Evolutionary conservation across 2,888 invertebrate species (phyloP), one percentile per base, ranked within the genome.

Genomic region (Coecobrya sp.): DNA sequence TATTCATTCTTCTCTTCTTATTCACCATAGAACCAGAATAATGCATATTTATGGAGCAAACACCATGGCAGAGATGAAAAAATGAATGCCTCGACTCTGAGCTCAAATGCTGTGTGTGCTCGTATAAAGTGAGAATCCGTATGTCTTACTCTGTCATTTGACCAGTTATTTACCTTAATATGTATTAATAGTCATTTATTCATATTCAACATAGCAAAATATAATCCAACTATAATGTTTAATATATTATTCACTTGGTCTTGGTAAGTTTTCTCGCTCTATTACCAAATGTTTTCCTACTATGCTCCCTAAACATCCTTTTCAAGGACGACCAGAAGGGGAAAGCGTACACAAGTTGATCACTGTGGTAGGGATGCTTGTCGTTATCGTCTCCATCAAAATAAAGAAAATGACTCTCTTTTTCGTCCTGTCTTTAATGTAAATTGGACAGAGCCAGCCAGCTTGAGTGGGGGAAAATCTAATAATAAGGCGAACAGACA

Each of bases 31-130:
- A 81, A 8, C 4, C n/a, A 84, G 70, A 89, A 89, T 89, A 68
- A 89, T 89, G 85, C 85, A 89, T 89, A 89, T 89, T 89, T 84
- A 89, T 89, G 84, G 27, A n/a, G 45, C 16, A 30, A n/a, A 65
- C 42, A 85, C 22, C 7, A 42, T n/a, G 5, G 25, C 19, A 68
- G 25, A 36, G 13, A 36, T 10, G 25, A n/a, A 16, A 19, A 73
- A 19, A 73, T 25, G 65, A 27, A 11, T n/a, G 45, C 49, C n/a
- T 36, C 7, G 36, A 36, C 36, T 36, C 36, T 36, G n/a, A n/a
- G n/a, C 7, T 36, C 36, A 2, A 36, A n/a, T n/a, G n/a, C 36
- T 36, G 2, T 36, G 3, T 36, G n/a, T n/a, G n/a, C 36, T 36
- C 36, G 2, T 36, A 36, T 36, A 36, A 36, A 2, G 36, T 36